Evolutionary conservation across 2,888 invertebrate species (phyloP), one percentile per base, ranked within the genome.

Genomic region (Melanophora roralis): DNA sequence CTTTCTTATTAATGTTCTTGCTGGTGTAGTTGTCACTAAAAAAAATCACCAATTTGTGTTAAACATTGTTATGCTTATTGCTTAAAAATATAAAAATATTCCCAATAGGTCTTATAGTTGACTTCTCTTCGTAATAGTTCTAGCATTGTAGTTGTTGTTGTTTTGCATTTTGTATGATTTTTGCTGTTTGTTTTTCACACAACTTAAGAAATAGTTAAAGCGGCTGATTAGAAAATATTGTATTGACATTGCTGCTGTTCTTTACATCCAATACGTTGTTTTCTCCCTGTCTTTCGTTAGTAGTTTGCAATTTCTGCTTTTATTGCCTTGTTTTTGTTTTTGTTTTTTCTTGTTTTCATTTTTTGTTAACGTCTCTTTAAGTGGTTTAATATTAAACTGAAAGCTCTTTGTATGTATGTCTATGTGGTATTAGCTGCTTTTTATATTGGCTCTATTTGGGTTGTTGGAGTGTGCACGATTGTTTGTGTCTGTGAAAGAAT

Each of bases 141-240:
- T 45, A 16, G 27, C 27, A 27, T 27, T 5, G 27, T 7, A 45
- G 64, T 14, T 64, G 34, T 43, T 45, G 4, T 45, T 72, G 34
- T 47, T 55, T 49, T 72, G 27, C 27, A 23, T 12, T 49, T 12
- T 49, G 3, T 65, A 40, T 59, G 59, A 12, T 27, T 40, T 53
- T 53, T 43, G 11, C 27, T 68, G 23, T 57, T 21, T 67, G 34
- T 69, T 69, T 69, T 23, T 62, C 55, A 47, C 32, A 23, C 47
- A 40, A 27, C 47, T 19, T 45, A 62, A 57, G 64, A 69, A 76
- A 57, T 23, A 55, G 36, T 69, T 76, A 49, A 23, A 57, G 55
- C 69, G 69, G 40, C 76, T 76, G 76, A 76, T 76, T 69, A 76
- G 64, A 76, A 76, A 69, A 64, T 76, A 76, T 76, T 76, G 51